Evolutionary conservation across 2,888 invertebrate genomes (phyloP).

Genomic region (Latrodectus hesperus): DNA sequence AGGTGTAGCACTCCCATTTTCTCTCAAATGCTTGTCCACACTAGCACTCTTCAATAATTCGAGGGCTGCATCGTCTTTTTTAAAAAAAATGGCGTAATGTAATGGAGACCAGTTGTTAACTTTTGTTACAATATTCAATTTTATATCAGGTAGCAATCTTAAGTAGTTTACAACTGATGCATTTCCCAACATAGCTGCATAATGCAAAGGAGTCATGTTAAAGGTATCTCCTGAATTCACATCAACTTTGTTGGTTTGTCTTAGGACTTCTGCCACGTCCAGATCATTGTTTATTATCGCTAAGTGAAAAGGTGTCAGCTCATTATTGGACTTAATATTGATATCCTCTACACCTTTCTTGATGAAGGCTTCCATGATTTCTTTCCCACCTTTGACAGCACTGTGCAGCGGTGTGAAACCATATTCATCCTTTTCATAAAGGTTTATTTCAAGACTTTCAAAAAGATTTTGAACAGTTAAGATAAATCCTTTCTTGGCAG

Average conservation of each 20-base stretch:
- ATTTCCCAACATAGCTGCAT: not conserved
- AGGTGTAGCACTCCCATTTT: not conserved
- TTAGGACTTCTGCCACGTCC: not conserved
- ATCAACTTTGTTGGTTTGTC: not conserved
- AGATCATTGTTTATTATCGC: not conserved
- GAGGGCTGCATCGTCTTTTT: not conserved
- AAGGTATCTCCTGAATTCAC: not conserved
- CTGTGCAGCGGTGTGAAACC: not conserved
- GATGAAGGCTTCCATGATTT: not conserved
- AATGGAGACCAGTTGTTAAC: not conserved
- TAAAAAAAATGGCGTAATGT: not conserved
- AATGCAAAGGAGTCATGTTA: not conserved
- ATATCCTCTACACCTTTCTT: not conserved
- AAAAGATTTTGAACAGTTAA: not conserved
- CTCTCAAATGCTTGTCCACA: not conserved
- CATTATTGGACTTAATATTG: not conserved
- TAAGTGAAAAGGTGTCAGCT: not conserved
- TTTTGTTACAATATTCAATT: not conserved
- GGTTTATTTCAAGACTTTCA: not conserved
- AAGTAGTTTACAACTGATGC: not conserved
- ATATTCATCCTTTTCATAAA: not conserved
- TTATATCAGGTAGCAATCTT: not conserved
- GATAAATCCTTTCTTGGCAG: not conserved
- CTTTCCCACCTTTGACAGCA: not conserved
- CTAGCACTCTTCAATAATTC: not conserved